A percentile compares a stretch with the other conserved stretches of the same genome.
Conservation (phyloP, 2,113 vertebrate genomes). For the Prietella phreatophila region DNA sequence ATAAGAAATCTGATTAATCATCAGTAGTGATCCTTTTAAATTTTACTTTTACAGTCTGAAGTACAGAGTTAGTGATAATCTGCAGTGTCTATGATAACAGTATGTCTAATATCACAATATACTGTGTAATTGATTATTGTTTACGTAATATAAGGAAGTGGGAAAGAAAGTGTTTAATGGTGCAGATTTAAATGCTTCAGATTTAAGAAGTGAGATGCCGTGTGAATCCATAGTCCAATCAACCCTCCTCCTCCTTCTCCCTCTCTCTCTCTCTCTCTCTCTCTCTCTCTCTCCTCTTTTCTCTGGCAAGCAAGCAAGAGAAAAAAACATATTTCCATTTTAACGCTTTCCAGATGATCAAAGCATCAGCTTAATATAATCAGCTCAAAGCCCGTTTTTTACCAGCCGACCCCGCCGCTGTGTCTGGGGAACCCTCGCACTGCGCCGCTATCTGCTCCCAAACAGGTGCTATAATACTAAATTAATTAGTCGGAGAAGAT, state of each 20-base stretch:
- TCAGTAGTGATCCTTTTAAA: not conserved
- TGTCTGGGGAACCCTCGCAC: constrained; percentile 79
- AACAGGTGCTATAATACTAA: constrained; percentile 99
- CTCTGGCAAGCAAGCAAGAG: constrained; percentile 70
- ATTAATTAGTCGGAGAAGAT: constrained; percentile 99
- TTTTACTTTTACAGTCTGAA: not conserved
- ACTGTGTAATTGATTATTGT: not conserved
- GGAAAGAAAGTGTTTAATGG: constrained; percentile 10
- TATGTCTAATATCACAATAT: not conserved
- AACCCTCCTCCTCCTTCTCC: constrained; percentile 46
- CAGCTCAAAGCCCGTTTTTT: constrained; percentile 93
- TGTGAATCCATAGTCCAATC: constrained; percentile 57
- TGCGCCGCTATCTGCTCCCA: constrained; percentile 93
- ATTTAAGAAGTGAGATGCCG: constrained; percentile 13
- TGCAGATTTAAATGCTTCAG: constrained; percentile 31
- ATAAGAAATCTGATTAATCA: not conserved
- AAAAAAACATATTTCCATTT: constrained; percentile 94
- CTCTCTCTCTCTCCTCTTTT: constrained; percentile 3
- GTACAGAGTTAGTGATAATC: not conserved
- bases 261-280: not conserved
- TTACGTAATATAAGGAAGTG: not conserved
- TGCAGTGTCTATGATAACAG: not conserved
- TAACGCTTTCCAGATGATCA: constrained; percentile 96
- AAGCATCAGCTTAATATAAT: constrained; percentile 99
- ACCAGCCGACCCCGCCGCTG: constrained; percentile 80